Evolutionary conservation across 2,113 vertebrate species (phyloP), one percentile per base, ranked within the genome.

Genomic region (Trogon melanurus): DNA sequence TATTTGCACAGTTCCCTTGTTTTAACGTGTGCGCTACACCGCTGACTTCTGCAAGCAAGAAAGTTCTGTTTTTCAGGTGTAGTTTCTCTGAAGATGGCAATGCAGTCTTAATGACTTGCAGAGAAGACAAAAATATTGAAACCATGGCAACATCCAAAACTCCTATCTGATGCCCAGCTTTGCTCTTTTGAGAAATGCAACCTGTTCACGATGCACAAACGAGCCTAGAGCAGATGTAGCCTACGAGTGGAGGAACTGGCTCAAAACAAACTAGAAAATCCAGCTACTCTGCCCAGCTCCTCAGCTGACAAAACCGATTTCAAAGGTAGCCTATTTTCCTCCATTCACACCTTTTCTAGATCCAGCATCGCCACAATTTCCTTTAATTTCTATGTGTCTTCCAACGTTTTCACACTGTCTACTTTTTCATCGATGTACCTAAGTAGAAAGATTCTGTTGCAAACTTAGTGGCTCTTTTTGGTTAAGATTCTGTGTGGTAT

Each of bases 81-180:
- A 87, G 87, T 60, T 5, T 3, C 19, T 75, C 38, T 66, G 81
- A 95, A 89, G 62, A 47, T 9, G 19, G 85, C 51, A 93, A 65
- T 5, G 72, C 25, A 92, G 79, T 91, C 70, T 91, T 89, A 95
- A 87, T 66, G 74, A 54, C 50, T 94, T 91, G 30, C 53, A 67
- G 62, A 69, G 16, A 88, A 95, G 86, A 97, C 90, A 84, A 93
- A 87, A 95, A 93, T 85, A 79, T 34, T 83, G 92, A 91, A 97
- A 96, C 95, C 88, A 96, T 89, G 60, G 91, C 90, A 97, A 96
- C 94, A 29, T 95, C 76, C 88, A 91, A 82, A 95, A 85, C 89
- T 84, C 61, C 53, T 62, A 94, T 32, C 76, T 44, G 76, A 72
- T 81, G 41, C 79, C 92, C 73, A 95, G 9, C 66, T 93, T 88